Conservation (phyloP, 2,113 vertebrate species). For the Pipa parva region DNA sequence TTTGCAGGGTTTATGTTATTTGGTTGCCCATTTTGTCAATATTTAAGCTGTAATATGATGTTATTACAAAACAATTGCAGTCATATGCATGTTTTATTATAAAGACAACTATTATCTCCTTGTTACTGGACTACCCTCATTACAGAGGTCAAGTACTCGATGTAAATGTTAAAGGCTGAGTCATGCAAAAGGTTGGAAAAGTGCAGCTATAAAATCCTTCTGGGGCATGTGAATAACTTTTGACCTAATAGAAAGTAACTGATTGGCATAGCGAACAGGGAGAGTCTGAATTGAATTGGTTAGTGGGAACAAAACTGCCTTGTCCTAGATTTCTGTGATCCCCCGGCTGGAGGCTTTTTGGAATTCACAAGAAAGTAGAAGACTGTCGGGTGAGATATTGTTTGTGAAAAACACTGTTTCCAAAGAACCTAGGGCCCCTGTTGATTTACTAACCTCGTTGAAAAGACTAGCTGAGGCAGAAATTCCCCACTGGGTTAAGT, state of each 20-base stretch:
- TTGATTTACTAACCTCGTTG: slow-evolving; percentile 54
- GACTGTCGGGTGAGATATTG: slow-evolving; percentile 58
- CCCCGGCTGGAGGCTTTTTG: slow-evolving; percentile 55
- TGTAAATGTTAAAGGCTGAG: neutral
- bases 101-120: neutral
- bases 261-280: slow-evolving; percentile 56
- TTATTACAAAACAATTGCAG: neutral
- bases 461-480: slow-evolving; percentile 74
- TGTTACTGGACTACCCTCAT: neutral
- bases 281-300: slow-evolving; percentile 35
- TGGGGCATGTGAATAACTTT: slow-evolving; percentile 57
- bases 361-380: slow-evolving; percentile 53
- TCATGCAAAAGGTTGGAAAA: slow-evolving; percentile 41
- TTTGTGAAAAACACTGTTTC: slow-evolving; percentile 46
- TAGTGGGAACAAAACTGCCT: slow-evolving; percentile 48
- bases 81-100: neutral
- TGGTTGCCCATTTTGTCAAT: neutral
- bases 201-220: slow-evolving; percentile 53
- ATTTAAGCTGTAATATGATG: neutral
- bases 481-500: slow-evolving; percentile 71
- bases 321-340: slow-evolving; percentile 52
- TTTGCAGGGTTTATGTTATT: too few relatives aligned
- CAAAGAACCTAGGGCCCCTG: slow-evolving; percentile 51
- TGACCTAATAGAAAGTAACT: slow-evolving; percentile 58
- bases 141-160: neutral